Conservation (phyloP, 2,113 vertebrate species). For the Nannospalax galili region DNA sequence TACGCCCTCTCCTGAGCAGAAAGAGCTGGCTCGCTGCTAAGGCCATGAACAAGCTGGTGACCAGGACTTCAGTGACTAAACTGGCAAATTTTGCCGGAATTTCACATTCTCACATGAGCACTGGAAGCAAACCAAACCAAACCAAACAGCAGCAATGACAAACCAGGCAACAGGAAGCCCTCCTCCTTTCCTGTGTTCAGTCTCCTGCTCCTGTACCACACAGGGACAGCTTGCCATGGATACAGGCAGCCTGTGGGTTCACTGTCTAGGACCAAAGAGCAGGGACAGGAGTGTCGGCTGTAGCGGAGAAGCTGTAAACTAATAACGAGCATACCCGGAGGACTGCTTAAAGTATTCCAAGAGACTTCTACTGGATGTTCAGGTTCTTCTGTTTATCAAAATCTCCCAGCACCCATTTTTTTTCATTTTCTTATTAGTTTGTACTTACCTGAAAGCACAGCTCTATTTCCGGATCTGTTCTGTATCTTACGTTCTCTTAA, state of each 20-base stretch:
- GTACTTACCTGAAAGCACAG: neutral
- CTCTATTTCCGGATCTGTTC: neutral
- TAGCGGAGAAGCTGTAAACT: neutral
- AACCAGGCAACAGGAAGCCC: too few relatives aligned
- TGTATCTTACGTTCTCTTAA: neutral
- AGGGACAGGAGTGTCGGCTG: neutral
- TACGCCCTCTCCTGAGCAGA: too few relatives aligned
- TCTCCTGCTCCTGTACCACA: too few relatives aligned
- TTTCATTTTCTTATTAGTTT: neutral
- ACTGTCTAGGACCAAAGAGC: neutral
- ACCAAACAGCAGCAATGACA: too few relatives aligned
- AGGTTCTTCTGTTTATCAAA: constrained; percentile 5
- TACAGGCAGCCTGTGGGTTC: neutral
- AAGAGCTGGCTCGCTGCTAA: neutral
- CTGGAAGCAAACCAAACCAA: neutral
- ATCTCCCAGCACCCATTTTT: neutral
- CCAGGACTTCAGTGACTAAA: neutral
- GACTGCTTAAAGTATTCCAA: neutral
- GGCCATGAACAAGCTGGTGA: neutral
- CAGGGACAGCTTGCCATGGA: too few relatives aligned
- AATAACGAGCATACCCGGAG: neutral
- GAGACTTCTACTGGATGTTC: neutral
- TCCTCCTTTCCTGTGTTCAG: neutral
- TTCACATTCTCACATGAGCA: too few relatives aligned
- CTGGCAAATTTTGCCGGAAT: too few relatives aligned